Base-by-base conservation (phyloP, 2,888 invertebrate species). In the Erebia epiphron region DNA sequence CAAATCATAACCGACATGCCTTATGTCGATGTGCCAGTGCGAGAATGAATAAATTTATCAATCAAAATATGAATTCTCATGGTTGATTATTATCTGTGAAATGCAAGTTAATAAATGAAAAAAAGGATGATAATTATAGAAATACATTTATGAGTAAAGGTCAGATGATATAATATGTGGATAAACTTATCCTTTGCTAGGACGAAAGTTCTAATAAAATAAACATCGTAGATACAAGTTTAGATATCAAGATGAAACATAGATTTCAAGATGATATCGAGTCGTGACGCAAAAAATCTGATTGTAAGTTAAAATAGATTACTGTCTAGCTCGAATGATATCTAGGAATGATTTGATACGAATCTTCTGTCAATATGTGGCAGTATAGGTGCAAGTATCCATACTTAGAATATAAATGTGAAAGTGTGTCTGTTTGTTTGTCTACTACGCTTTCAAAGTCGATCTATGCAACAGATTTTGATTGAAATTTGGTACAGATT, bases 1-100 rank as follows among this genome's bases (percentile, higher is more conserved):
- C 46, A 46, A 66, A 66, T 66, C 56, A 46, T 57, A 57, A 66
- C 66, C 43, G 66, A 43, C 66, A 66, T 66, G 43, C 56, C 43
- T 13, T 14, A 66, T 66, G 66, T 66, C 66, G 56, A 57, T 46
- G 18, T 56, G 61, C 61, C 61, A 61, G 43, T 61, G 16, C 11
- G 56, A 56, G 61, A 43, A 61, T 43, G 61, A 57, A 66, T 57
- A 66, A 21, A 57, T 66, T 56, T 57, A 66, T 66, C 66, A 66
- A 57, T 66, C 16, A 46, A 57, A 66, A 65, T 26, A 9, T 50
- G n/a, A 63, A 50, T 50, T 35, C 18, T 26, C 43, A 49, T 63
- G 35, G n/a, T 61, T 46, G 61, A 61, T 46, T 46, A 7, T n/a
- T 58, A 58, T 58, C 26, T 26, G 35, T 58, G 57, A 35, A 58